Conservation (phyloP, 35 echinoderm and acorn worm genomes). For the Nesometra sesokonis region DNA sequence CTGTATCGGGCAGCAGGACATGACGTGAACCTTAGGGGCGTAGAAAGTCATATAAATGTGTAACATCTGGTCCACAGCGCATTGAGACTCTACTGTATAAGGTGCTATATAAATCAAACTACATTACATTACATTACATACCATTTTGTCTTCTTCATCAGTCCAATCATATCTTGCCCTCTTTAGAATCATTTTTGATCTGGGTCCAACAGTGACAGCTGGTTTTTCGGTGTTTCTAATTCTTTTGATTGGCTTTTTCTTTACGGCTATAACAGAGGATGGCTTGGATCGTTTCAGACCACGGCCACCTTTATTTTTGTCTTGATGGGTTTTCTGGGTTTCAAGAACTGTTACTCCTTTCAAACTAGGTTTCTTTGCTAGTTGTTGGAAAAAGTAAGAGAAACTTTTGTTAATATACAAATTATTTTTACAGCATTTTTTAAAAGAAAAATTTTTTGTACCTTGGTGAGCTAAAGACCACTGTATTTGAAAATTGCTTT, state of each 20-base stretch:
- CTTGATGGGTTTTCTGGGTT: background rate
- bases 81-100: no score
- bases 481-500: no score
- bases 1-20: no score
- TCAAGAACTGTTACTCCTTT: background rate
- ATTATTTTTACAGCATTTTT: no score
- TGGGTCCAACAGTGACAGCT: background rate
- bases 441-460: no score
- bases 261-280: background rate
- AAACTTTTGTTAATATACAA: no score
- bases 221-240: background rate
- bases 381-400: no score
- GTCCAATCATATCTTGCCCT: background rate
- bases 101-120: no score
- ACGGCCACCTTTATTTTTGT: background rate
- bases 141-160: background rate
- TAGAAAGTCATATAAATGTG: no score
- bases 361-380: background rate
- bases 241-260: background rate
- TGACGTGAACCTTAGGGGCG: no score
- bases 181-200: background rate
- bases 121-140: background rate
- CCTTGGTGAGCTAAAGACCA: no score
- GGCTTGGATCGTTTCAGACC: background rate
- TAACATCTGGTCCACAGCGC: no score